Evolutionary conservation across 2,888 invertebrate genomes (phyloP), one percentile per base, ranked within the genome.

Genomic region (Altica lythri): DNA sequence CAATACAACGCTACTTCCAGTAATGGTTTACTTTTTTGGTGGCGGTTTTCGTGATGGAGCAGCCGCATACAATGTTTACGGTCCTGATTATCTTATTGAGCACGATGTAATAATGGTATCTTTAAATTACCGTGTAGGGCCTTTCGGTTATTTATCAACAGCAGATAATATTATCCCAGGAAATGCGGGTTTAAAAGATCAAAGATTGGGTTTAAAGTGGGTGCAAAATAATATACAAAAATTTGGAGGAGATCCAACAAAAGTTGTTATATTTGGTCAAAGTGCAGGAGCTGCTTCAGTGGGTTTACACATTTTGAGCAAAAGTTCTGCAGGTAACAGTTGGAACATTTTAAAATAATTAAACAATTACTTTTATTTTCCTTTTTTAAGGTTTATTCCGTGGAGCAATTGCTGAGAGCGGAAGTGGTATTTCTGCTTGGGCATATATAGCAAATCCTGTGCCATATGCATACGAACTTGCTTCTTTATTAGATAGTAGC

Each of bases 1-100:
- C 38, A 50, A 43, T 25, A 9, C 37, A 5, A 45, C 51, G 2
- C 19, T 61, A 17, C 59, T 65, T n/a, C 68, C 73, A 0, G 74
- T 74, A 2, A 73, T 73, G 72, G 69, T 72, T 0, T 74, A 69
- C 63, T 68, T 74, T 17, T 68, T 68, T 52, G 74, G 74, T 2
- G 74, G 74, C 3, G 71, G 67, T 10, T 74, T 72, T 43, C 55
- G 69, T 14, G 60, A 57, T 12, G 72, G 72, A 2, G 63, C 61
- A 30, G 64, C 66, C 19, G 72, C 72, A 8, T 75, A 78, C 13
- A 60, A 74, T 1, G 74, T 77, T 1, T 81, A 70, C 52, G 73
- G 72, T 2, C 72, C 72, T 6, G 71, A 73, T 51, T 71, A 67
- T 45, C 52, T 73, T 3, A 44, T 73, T 3, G 65, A 70, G 44